A percentile compares a stretch with the other conserved stretches of the same genome.
Evolutionary conservation across 1,140 invertebrate genomes (phyloP).

Genomic region (Camponotus vicinus): DNA sequence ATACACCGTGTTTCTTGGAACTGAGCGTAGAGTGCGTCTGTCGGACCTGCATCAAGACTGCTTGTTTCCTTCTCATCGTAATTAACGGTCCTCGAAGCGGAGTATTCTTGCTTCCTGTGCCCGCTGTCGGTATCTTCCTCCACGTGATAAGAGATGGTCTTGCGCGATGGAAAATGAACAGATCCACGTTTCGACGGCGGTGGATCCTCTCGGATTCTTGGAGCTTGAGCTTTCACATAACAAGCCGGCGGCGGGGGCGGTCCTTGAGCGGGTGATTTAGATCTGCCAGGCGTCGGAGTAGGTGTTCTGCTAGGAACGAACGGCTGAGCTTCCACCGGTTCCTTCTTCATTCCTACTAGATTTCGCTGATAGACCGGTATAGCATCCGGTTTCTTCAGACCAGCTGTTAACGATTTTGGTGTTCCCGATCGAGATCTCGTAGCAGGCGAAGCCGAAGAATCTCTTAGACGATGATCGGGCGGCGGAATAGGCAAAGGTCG

Average conservation of each 20-base stretch:
- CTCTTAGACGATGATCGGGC: constrained; percentile 81
- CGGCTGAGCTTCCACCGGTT: constrained; percentile 77
- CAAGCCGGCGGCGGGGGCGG: constrained; percentile 74
- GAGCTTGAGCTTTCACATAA: constrained; percentile 77
- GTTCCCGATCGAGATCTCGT: constrained; percentile 79
- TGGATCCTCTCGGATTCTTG: constrained; percentile 75
- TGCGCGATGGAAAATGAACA: constrained; percentile 68
- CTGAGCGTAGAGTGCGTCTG: constrained; percentile 74
- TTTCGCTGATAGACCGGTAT: constrained; percentile 83
- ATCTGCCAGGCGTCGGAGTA: constrained; percentile 78
- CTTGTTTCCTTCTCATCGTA: constrained; percentile 76
- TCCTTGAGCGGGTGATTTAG: constrained; percentile 79
- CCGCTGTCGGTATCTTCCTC: constrained; percentile 81
- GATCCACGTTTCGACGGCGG: constrained; percentile 55
- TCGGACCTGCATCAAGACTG: constrained; percentile 56
- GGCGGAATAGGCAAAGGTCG: constrained; percentile 83
- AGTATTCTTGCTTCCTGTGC: constrained; percentile 74
- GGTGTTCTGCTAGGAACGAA: constrained; percentile 81
- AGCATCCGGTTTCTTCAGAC: constrained; percentile 82
- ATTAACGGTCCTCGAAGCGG: constrained; percentile 55
- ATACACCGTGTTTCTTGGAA: constrained; percentile 75
- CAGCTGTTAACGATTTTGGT: constrained; percentile 70
- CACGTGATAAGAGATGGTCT: constrained; percentile 73
- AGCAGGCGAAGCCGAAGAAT: constrained; percentile 79
- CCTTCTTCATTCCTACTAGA: constrained; percentile 78